These are phyloP conservation scores for Steromphala cineraria DNA, from an alignment of 2,888 invertebrate genomes.

Conservation along the genomic window DNA sequence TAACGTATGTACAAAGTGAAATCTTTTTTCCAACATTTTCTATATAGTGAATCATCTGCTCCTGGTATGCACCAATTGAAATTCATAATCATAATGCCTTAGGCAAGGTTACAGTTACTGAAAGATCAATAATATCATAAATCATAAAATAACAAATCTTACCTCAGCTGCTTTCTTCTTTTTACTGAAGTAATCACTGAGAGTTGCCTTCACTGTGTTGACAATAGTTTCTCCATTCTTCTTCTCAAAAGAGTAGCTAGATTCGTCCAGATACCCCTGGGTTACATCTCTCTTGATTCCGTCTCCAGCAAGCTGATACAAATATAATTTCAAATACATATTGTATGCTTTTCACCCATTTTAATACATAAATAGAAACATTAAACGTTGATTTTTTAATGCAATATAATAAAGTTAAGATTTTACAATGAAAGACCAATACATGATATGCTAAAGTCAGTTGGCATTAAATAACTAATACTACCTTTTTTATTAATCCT, in stretches of 20 bases:
- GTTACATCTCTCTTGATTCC: slow-evolving; percentile 74
- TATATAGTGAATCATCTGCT: too few species aligned
- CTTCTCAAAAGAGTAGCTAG: slow-evolving; percentile 72
- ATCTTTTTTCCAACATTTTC: too few species aligned
- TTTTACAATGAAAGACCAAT: too few species aligned
- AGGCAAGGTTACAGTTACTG: neutral
- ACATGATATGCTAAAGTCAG: too few species aligned
- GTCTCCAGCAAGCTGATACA: slow-evolving; percentile 74
- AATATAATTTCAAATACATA: neutral
- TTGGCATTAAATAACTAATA: too few species aligned
- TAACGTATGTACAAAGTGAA: neutral
- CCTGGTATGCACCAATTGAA: too few species aligned
- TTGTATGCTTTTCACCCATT: too few species aligned
- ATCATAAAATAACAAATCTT: neutral
- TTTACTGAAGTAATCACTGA: slow-evolving; percentile 71
- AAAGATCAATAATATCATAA: neutral
- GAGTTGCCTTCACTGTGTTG: slow-evolving; percentile 66
- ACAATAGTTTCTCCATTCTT: slow-evolving; percentile 73
- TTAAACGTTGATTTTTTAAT: too few species aligned
- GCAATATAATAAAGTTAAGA: too few species aligned
- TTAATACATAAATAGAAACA: too few species aligned
- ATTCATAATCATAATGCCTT: too few species aligned
- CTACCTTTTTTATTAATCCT: too few species aligned
- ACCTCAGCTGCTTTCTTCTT: slow-evolving; percentile 74
- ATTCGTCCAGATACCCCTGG: slow-evolving; percentile 73